phyloP scores from a whole-genome alignment of 2,113 vertebrate genomes.

The Jacana jacana region DNA sequence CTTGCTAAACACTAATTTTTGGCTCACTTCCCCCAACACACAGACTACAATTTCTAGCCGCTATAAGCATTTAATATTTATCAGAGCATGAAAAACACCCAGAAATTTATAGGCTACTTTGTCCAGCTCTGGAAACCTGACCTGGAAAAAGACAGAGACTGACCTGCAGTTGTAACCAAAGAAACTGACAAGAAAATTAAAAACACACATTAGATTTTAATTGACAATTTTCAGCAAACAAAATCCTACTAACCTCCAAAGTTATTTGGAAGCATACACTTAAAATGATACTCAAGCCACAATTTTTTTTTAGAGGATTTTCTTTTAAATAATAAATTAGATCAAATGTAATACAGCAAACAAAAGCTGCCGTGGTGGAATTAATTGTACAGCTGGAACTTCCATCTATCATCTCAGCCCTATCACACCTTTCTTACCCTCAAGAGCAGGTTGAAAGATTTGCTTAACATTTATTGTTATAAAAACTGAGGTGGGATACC shows the following conservation, averaged over 20 bases:
- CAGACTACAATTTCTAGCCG: not conserved
- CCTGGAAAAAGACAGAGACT: not conserved
- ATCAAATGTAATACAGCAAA: not conserved
- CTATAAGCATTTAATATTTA: not conserved
- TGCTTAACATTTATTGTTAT: not conserved
- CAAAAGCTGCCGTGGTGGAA: not conserved
- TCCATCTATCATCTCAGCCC: not conserved
- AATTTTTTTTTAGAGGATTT: not conserved
- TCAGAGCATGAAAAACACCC: conserved; percentile 5
- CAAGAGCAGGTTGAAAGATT: not conserved
- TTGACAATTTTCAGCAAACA: not conserved
- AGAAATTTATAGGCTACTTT: not conserved
- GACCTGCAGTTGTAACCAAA: not conserved
- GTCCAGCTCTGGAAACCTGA: not conserved
- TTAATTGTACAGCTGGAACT: not conserved
- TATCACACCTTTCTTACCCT: not conserved
- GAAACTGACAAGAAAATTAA: not conserved
- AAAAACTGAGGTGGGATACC: not conserved
- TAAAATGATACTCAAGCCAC: not conserved
- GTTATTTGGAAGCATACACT: not conserved
- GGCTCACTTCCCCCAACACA: not conserved
- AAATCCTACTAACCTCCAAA: not conserved
- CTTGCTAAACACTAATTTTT: not conserved
- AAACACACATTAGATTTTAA: not conserved
- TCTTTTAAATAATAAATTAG: not conserved